Evolutionary conservation across 2,797 vertebrate species (phyloP).

Genomic region (Myotis myotis): DNA sequence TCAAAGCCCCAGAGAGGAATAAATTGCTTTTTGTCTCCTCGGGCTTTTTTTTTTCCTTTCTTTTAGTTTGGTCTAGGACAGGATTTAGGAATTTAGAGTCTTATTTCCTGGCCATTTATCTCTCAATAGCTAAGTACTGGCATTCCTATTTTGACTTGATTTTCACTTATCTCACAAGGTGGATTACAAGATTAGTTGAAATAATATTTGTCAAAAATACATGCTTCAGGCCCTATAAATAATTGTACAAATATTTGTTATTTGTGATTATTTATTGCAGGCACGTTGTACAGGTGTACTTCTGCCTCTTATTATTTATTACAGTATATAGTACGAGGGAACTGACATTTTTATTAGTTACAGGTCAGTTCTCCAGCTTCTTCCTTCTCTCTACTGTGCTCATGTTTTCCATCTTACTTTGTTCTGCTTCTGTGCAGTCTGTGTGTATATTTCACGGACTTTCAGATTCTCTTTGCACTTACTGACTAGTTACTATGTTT

Average conservation of each 20-base stretch:
- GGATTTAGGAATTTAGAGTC: conserved; percentile 58
- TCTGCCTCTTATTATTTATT: conserved; percentile 68
- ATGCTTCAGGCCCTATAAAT: conserved; percentile 58
- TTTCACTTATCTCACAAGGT: conserved; percentile 56
- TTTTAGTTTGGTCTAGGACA: background rate
- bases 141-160: conserved; percentile 68
- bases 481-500: background rate
- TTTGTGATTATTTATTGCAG: conserved; percentile 70
- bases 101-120: conserved; percentile 61
- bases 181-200: conserved; percentile 71
- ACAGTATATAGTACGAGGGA: background rate
- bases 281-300: conserved; percentile 50
- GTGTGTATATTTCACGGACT: background rate
- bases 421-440: conserved; percentile 4
- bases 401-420: background rate
- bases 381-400: background rate
- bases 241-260: conserved; percentile 63
- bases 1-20: background rate
- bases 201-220: conserved; percentile 68
- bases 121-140: conserved; percentile 45
- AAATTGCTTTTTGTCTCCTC: background rate
- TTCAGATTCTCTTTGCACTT: conserved; percentile 17
- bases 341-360: conserved; percentile 63
- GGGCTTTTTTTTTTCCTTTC: too few species aligned
- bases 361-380: conserved; percentile 29